These are phyloP conservation scores for Meloidogyne exigua DNA, from an alignment of 1,140 invertebrate species.

Conservation along the genomic window DNA sequence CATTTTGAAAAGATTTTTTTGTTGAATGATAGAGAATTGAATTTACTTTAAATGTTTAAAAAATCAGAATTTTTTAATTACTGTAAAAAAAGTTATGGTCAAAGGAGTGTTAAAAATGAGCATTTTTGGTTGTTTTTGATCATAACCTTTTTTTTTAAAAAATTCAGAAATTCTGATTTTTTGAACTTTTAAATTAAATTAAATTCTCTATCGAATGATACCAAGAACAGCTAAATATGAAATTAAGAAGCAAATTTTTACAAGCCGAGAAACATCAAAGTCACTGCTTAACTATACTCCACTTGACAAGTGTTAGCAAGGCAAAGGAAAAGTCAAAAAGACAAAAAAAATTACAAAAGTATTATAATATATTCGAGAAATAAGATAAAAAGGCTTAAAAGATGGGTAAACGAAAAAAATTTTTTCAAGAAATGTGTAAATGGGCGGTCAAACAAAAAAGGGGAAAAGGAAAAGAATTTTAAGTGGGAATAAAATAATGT, in stretches of 20 bases:
- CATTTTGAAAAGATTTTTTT: neutral
- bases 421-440: neutral
- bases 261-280: neutral
- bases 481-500: neutral
- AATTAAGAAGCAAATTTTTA: neutral
- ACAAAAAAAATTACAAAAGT: neutral
- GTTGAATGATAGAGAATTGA: neutral
- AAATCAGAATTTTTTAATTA: neutral
- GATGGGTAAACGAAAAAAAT: neutral
- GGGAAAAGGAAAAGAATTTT: neutral
- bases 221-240: neutral
- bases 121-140: neutral
- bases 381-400: constrained; percentile 3
- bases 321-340: neutral
- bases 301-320: neutral
- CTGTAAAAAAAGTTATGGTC: neutral
- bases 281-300: neutral
- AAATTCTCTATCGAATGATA: neutral
- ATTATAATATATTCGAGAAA: neutral
- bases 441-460: neutral
- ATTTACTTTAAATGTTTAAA: neutral
- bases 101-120: neutral
- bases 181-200: neutral
- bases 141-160: neutral
- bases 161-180: neutral